Evolutionary conservation across 2,888 invertebrate species (phyloP), one percentile per base, ranked within the genome.

Genomic region (Bedellia somnulentella): DNA sequence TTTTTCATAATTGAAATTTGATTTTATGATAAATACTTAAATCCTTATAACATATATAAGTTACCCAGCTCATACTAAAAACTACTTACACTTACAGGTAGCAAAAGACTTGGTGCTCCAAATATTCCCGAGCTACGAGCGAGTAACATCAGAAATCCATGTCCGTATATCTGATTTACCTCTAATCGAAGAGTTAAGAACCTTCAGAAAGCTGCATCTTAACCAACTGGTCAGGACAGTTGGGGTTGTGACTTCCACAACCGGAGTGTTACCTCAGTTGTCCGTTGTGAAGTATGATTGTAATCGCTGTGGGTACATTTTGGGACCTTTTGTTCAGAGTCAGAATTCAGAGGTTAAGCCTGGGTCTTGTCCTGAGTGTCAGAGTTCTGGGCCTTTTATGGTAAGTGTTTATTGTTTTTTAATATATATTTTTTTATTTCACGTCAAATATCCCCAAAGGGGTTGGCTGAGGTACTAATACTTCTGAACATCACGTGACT

Each of bases 221-320:
- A 98, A 98, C 66, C 97, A 98, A 64, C 66, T 99, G 36, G 93
- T 99, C 23, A 80, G 97, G 8, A 75, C 75, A 2, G 62, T 70
- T 2, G 99, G 99, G 6, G 99, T 99, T 2, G 95, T 99, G 2
- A 94, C 98, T 0, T 89, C 94, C 0, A 91, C 96, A 0, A 97
- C 98, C 0, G 93, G 93, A 0, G 93, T 97, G 5, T 58, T 99
- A 34, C 99, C 99, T 0, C 99, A 99, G 61, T 66, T 99, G 16
- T 92, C 93, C 0, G 80, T 98, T 23, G 89, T 98, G 29, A 98
- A 97, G 57, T 99, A 94, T 54, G 97, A 99, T 63, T 99, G 99
- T 77, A 87, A 88, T 41, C 88, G 95, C 47, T 99, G 99, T 59
- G 92, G 92, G 5, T 96, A 90, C 53, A 80, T 98, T 15, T 70